Base-by-base conservation (phyloP, 2,113 vertebrate species). In the Pelobates fuscus region DNA sequence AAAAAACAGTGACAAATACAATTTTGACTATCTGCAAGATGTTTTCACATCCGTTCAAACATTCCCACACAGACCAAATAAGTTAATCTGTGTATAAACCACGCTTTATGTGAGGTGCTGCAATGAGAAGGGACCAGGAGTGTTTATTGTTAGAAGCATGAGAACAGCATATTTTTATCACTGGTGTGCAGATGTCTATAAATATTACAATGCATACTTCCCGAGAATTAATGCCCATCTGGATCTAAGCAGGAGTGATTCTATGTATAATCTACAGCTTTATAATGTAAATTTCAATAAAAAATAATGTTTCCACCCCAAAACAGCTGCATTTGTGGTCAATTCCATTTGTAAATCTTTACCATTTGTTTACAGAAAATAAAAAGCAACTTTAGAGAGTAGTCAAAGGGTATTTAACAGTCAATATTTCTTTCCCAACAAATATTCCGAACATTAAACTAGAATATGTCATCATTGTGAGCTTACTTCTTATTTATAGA, bases 321-420 rank as follows among this genome's bases (percentile, higher is more conserved):
- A 14, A 77, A 30, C 37, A 78, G 27, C 52, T 63, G 62, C 52
- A 68, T 17, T 66, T 18, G 44, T 15, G 18, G n/a, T 76, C 29
- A 69, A 25, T 37, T 64, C 49, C 37, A 54, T 41, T 61, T 62
- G 55, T 59, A 72, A 71, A 32, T 3, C 41, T 11, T 46, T 71
- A 68, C 55, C 74, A 65, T 82, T 82, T 72, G 72, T 76, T 84
- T 82, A 82, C 61, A 77, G 66, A 78, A 57, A 78, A 79, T 79
- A 46, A 44, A 21, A 73, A 61, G 65, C 60, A 29, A 72, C 26
- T 64, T 49, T 0, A 52, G 59, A 73, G 79, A 84, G 46, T 25
- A 54, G 61, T 29, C 61, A 55, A 20, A n/a, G 26, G 26, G 21
- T 5, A 29, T 52, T 37, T 24, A 21, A 71, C 41, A 2, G 44